Percentiles rank a stretch among this genome's conserved stretches.
phyloP scores from a whole-genome alignment of 2,888 invertebrate genomes.

The Neoscelio sp. region DNA sequence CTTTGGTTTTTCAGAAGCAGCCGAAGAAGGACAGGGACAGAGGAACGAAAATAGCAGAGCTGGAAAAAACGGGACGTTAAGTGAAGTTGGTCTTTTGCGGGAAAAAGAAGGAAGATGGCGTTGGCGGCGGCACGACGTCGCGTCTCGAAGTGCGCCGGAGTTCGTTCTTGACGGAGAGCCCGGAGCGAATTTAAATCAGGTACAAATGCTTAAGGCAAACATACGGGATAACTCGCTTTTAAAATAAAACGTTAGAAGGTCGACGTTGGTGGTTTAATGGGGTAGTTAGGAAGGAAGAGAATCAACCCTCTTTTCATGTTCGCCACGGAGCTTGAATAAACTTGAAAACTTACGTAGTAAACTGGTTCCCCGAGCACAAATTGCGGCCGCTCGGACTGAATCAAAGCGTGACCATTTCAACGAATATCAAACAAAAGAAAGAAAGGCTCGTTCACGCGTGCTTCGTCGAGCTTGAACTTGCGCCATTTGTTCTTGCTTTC shows the following conservation, averaged over 20 bases:
- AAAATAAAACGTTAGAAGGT: constrained; percentile 74
- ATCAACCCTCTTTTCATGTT: constrained; percentile 47
- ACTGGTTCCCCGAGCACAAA: constrained; percentile 76
- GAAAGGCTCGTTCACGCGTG: background rate
- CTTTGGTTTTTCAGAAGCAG: constrained; percentile 38
- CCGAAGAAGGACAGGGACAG: constrained; percentile 2
- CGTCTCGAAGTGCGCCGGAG: constrained; percentile 65
- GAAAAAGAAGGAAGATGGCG: constrained; percentile 24
- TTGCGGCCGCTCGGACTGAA: constrained; percentile 72
- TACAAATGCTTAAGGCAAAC: constrained; percentile 77
- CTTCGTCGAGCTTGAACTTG: background rate
- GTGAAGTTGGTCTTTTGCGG: constrained; percentile 20
- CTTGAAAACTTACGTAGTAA: constrained; percentile 73
- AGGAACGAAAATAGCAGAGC: no score
- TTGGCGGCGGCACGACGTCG: constrained; percentile 27
- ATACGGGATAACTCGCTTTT: constrained; percentile 72
- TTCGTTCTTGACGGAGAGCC: constrained; percentile 73
- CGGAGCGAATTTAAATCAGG: constrained; percentile 77
- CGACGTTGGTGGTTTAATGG: constrained; percentile 61
- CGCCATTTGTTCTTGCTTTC: background rate
- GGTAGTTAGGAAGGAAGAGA: constrained; percentile 66
- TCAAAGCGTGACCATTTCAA: constrained; percentile 70
- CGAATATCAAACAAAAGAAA: constrained; percentile 6
- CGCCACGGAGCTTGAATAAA: constrained; percentile 73
- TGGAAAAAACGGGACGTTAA: background rate